Percentiles rank a stretch among this genome's conserved stretches.
Evolutionary conservation across 1,140 invertebrate species (phyloP).

Genomic region (Brachionus plicatilis): DNA sequence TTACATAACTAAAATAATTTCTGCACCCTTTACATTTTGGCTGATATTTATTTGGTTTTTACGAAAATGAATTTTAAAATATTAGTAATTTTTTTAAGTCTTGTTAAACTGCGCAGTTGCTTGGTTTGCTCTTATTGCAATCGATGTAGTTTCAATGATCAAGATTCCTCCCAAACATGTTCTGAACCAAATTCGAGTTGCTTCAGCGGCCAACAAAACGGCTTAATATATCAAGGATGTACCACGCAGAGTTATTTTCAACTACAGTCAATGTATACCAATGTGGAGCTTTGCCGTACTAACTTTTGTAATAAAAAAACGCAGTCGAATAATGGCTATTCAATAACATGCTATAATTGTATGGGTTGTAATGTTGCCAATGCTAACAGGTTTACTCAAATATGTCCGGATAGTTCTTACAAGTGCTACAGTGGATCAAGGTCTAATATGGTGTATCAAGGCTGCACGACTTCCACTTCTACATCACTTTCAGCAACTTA

Average conservation of each 20-base stretch:
- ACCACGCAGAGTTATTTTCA: background rate
- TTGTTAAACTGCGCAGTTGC: background rate
- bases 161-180: background rate
- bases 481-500: background rate
- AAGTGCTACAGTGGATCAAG: background rate
- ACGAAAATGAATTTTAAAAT: background rate
- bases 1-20: background rate
- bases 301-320: constrained; percentile 31
- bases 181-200: background rate
- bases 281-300: background rate
- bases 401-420: background rate
- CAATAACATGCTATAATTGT: background rate
- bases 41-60: background rate
- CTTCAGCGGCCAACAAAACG: background rate
- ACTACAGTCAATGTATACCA: background rate
- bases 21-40: background rate
- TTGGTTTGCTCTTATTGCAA: constrained; percentile 13
- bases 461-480: background rate
- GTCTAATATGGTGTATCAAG: constrained; percentile 20
- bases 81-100: background rate
- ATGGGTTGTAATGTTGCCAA: background rate
- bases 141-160: background rate
- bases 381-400: constrained; percentile 3
- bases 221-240: constrained; percentile 15
- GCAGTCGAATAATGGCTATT: background rate